A percentile compares a stretch with the other conserved stretches of the same genome.
Conservation (phyloP, 92 coral and sea anemone genomes). For the Umimayanthus chanpuru region DNA sequence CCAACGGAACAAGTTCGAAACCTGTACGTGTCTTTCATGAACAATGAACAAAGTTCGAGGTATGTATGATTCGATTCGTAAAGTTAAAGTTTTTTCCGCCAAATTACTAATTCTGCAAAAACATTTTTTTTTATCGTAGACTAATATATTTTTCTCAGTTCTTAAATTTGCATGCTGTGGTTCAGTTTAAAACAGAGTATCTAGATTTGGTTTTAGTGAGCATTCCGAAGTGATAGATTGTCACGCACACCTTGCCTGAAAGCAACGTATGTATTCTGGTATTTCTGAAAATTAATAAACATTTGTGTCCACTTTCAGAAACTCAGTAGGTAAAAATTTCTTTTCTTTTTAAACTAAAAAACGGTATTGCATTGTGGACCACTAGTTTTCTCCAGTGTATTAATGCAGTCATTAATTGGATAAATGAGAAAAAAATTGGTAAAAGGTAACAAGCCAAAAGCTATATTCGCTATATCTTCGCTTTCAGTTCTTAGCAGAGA, state of each 20-base stretch:
- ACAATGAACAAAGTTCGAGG: constrained; percentile 15
- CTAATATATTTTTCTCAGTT: neutral
- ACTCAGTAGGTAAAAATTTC: too few species aligned
- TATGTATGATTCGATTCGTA: neutral
- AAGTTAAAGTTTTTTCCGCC: neutral
- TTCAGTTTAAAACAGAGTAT: neutral
- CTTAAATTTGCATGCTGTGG: neutral
- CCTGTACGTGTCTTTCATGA: neutral
- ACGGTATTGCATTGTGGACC: neutral
- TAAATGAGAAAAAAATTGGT: too few species aligned
- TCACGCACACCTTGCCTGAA: neutral
- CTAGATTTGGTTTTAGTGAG: neutral
- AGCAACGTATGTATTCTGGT: neutral
- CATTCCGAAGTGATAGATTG: neutral
- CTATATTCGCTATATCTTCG: neutral
- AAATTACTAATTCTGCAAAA: neutral
- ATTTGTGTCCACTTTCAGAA: too few species aligned
- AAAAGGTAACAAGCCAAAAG: neutral
- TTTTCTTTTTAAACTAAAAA: neutral
- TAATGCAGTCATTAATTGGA: neutral
- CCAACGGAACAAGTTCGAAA: neutral
- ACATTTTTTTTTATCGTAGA: neutral
- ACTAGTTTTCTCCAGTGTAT: neutral
- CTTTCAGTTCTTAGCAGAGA: neutral
- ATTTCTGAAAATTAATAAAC: neutral